Base-by-base conservation (phyloP, 2,888 invertebrate species). In the Drosophila infuscata region DNA sequence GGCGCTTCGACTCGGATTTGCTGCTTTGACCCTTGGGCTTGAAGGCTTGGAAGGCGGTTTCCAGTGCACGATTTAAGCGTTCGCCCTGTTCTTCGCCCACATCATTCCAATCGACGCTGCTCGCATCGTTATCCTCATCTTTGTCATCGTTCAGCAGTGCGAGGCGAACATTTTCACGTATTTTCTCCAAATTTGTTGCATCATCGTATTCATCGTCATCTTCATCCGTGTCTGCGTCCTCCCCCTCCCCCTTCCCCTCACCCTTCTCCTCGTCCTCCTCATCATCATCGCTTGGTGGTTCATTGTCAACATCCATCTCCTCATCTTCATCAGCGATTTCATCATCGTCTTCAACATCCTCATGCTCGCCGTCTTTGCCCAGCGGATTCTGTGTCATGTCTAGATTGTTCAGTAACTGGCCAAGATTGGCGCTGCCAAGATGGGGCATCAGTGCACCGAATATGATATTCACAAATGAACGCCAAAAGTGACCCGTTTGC, bases 71-170 rank as follows among this genome's bases (percentile, higher is more conserved):
- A 63, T 85, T 90, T 2, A 85, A 61, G 7, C 83, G 88, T 0
- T 82, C 52, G 15, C 85, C 85, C n/a, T 82, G 46, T 8, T 72
- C 88, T 17, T 85, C 85, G 38, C 53, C 59, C 5, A 85, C 83
- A 54, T 85, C 90, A n/a, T 85, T 85, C 85, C 90, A 90, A 15
- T 85, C 85, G 2, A 85, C 67, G 59, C 90, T 90, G 67, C 86
- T 82, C 29, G 54, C 83, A 51, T 71, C 79, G 29, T 66, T 17
- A 6, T 76, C 59, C n/a, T 63, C 73, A 12, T 35, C 57, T 0
- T 58, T 51, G 1, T 38, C 54, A 9, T 62, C 54, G 0, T 68
- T 52, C 7, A 70, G 36, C 48, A 89, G 33, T 0, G 88, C 86
- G 11, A 51, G 17, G n/a, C 90, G 88, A 8, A 85, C 83, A 20